A percentile compares a stretch with the other conserved stretches of the same genome.
phyloP scores from a whole-genome alignment of 1,140 invertebrate species.

The Cyphomyrmex costatus region DNA sequence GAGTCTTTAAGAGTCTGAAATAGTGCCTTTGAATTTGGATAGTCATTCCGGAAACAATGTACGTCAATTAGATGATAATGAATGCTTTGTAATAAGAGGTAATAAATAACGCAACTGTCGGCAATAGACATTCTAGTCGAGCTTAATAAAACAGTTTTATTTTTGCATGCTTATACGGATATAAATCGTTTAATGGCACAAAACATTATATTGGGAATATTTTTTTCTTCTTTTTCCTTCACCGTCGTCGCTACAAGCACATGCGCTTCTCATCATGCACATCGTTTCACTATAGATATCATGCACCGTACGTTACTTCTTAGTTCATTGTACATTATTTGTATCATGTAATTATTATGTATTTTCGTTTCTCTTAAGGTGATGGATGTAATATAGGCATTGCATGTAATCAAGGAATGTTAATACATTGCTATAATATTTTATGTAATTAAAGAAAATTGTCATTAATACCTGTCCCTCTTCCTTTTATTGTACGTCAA shows the following conservation, averaged over 20 bases:
- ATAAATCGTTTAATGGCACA: constrained; percentile 26
- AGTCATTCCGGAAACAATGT: neutral
- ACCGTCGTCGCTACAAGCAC: constrained; percentile 20
- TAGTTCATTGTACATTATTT: constrained; percentile 74
- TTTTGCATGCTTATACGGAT: constrained; percentile 49
- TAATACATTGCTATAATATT: constrained; percentile 82
- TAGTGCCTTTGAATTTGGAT: neutral
- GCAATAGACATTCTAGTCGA: constrained; percentile 23
- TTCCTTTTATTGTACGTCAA: constrained; percentile 61
- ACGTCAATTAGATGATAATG: neutral
- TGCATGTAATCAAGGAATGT: constrained; percentile 85
- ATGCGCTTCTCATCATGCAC: constrained; percentile 61
- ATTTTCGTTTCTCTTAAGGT: constrained; percentile 80
- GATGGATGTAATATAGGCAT: constrained; percentile 81
- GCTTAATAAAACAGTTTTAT: constrained; percentile 37
- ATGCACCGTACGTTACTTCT: constrained; percentile 65
- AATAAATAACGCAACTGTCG: constrained; percentile 20
- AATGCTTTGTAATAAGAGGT: constrained; percentile 36
- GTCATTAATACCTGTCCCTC: constrained; percentile 76
- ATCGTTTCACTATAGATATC: constrained; percentile 51
- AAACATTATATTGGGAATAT: constrained; percentile 34
- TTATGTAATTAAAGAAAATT: constrained; percentile 81
- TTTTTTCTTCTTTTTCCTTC: constrained; percentile 32
- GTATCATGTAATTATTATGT: constrained; percentile 67
- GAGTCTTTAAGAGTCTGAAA: neutral